Evolutionary conservation across 2,888 invertebrate genomes (phyloP), one percentile per base, ranked within the genome.

Genomic region (Papilio gigon): DNA sequence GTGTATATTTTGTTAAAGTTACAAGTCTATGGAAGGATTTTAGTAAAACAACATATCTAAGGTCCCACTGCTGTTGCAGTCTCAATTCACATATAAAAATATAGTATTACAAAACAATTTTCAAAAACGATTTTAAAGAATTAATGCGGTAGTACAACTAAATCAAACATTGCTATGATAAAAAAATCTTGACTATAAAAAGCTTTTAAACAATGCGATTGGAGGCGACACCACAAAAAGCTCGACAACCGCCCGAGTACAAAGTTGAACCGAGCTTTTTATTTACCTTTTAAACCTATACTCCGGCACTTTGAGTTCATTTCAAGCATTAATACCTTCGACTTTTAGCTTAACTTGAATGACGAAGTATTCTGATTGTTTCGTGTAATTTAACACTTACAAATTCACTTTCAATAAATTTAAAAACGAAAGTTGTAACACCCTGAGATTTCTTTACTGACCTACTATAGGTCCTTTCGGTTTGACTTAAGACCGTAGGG

Each of bases 201-300:
- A 50, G 37, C 35, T 63, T 37, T 50, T 11, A 37, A 63, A 63
- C 50, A 50, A 63, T 25, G 44, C 63, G 22, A 50, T 50, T 6
- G 33, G n/a, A 62, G 44, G 47, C 47, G 30, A 63, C 37, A 20
- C 50, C 20, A 63, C 50, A 50, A 35, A 50, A 33, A 35, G 14
- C 35, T 63, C 14, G 60, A 20, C 40, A 37, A 35, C 33, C 44
- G 33, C 12, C 22, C 30, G 47, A 47, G 20, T 44, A 63, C 44
- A 64, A 64, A 64, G 37, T 53, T 37, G n/a, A 50, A 17, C 25
- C 35, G n/a, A 12, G 37, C 63, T 63, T 64, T 63, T 64, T 53
- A 64, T 64, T 64, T 64, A 35, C 37, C 37, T 37, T 64, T 64
- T 64, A 47, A 47, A 33, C 50, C 25, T 50, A 64, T 50, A 64